Conservation (phyloP, 2,113 vertebrate genomes). For the Phalacrocorax carbo region DNA sequence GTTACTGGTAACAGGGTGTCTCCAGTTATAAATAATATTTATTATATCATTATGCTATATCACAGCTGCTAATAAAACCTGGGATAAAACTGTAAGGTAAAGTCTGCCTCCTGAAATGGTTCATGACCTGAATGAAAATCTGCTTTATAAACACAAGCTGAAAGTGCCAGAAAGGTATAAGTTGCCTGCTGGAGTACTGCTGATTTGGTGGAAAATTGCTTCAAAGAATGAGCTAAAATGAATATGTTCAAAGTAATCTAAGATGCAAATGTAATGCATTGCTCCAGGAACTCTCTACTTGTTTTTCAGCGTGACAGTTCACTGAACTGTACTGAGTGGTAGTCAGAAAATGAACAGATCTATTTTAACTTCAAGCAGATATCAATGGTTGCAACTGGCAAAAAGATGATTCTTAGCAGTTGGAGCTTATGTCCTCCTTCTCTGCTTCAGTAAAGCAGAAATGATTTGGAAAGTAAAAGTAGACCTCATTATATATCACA, state of each 20-base stretch:
- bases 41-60: neutral
- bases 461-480: constrained; percentile 20
- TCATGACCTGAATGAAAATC: constrained; percentile 42
- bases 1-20: neutral
- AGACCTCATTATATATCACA: constrained; percentile 10
- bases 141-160: neutral
- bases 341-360: constrained; percentile 47
- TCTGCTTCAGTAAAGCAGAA: constrained; percentile 51
- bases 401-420: neutral
- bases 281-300: constrained; percentile 27
- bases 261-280: constrained; percentile 59
- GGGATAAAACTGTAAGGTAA: constrained; percentile 21
- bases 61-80: neutral
- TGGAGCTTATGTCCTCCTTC: neutral
- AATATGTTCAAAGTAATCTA: constrained; percentile 56
- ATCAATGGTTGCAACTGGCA: constrained; percentile 14
- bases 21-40: neutral
- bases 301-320: constrained; percentile 30
- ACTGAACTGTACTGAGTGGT: neutral
- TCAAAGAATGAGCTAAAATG: constrained; percentile 28
- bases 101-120: neutral
- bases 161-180: neutral
- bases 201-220: constrained; percentile 50
- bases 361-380: constrained; percentile 47
- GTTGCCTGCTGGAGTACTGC: constrained; percentile 15